Base-by-base conservation (phyloP, 2,797 vertebrate species). In the Parotocinclus haroldoi region DNA sequence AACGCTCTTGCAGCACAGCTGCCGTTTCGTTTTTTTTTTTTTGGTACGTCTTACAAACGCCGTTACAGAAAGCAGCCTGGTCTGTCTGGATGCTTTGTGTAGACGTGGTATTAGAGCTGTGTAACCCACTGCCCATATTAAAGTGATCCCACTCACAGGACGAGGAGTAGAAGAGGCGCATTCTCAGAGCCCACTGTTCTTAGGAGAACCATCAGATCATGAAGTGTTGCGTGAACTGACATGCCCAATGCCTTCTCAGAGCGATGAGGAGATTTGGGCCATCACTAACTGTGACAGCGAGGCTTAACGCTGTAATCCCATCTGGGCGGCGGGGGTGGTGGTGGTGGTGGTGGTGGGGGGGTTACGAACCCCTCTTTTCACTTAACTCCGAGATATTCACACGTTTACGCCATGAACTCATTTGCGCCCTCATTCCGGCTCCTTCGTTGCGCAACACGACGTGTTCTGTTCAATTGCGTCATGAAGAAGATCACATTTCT, bases 231-330 rank as follows among this genome's bases (percentile, higher is more conserved):
- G 91, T 87, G 80, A 86, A 71, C 81, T 91, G 94, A 94, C 92
- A 91, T 89, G 74, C 58, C 66, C 85, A 90, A 88, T 76, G 79
- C 81, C 87, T 74, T 89, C 85, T 90, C 83, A 62, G 89, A 92
- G 90, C 83, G 76, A 81, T 76, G 79, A 83, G 81, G 89, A 91
- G 92, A 88, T 89, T 90, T 90, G 84, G 71, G 81, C 82, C 87
- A 86, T 86, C 91, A 92, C 91, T 89, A 85, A 84, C 94, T 91
- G 89, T 91, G 92, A 94, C 93, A 92, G 91, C 87, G 80, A 84
- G 85, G 90, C 90, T 94, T 93, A 93, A 77, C 76, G 72, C 83
- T 83, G 87, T 95, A 95, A 94, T 96, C 91, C 89, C 70, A 76
- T 82, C 71, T 78, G 86, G 81, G 85, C 86, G 87, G 84, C 72